A percentile compares a stretch with the other conserved stretches of the same genome.
phyloP scores from a whole-genome alignment of 2,888 invertebrate genomes.

The Pristionchus japonicus region DNA sequence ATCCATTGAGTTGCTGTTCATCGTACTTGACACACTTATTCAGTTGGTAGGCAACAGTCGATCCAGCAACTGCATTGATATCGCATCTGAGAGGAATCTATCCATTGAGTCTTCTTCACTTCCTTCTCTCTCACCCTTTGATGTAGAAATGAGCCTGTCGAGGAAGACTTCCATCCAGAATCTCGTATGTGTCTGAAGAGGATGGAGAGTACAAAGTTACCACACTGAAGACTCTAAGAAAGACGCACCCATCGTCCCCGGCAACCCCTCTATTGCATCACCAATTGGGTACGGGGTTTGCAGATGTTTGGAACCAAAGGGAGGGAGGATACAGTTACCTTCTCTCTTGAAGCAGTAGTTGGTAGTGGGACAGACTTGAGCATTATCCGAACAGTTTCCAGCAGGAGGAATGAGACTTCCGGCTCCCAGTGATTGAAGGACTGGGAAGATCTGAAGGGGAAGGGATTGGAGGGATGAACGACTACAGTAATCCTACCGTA shows the following conservation, averaged over 20 bases:
- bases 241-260: no score
- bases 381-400: neutral
- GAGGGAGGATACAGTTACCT: no score
- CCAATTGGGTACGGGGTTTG: no score
- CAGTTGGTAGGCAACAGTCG: neutral
- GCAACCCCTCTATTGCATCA: no score
- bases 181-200: neutral
- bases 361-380: neutral
- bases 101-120: no score
- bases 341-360: neutral
- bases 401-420: neutral
- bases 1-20: neutral
- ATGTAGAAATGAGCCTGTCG: neutral
- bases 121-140: neutral
- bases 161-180: neutral
- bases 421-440: neutral
- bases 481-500: neutral
- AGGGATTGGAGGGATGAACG: neutral
- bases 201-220: neutral
- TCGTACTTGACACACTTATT: neutral
- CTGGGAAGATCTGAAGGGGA: neutral
- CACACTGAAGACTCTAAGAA: no score
- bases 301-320: no score
- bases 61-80: neutral
- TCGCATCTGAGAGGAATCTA: neutral